These are phyloP conservation scores for Diplosoma virens DNA, from an alignment of 23 tunicate genomes.

Conservation along the genomic window DNA sequence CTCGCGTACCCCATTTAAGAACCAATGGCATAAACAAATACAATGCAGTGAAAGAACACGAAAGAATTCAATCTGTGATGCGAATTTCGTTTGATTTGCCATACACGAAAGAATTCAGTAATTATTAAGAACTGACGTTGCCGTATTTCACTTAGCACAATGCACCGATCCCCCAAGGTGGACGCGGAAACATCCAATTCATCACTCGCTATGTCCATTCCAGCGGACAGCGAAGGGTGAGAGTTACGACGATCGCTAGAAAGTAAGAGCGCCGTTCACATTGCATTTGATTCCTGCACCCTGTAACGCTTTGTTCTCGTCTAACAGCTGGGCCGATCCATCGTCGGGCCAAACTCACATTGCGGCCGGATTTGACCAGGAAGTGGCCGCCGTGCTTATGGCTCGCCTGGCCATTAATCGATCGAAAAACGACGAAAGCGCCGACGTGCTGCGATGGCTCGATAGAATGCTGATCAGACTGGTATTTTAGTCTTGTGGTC, in stretches of 20 bases:
- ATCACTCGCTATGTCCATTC: slow-evolving; percentile 89
- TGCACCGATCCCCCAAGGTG: slow-evolving; percentile 98
- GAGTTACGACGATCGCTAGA: slow-evolving; percentile 93
- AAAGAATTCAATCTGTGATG: no score
- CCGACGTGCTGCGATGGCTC: slow-evolving; percentile 94
- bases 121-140: no score
- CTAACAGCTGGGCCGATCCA: slow-evolving; percentile 92
- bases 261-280: slow-evolving; percentile 39
- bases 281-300: background rate
- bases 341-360: slow-evolving; percentile 71
- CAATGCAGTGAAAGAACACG: no score
- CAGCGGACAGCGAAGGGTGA: slow-evolving; percentile 68
- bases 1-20: no score
- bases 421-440: slow-evolving; percentile 74
- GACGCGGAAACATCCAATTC: slow-evolving; percentile 88
- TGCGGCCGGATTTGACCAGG: slow-evolving; percentile 94
- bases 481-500: slow-evolving; percentile 38
- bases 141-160: slow-evolving; percentile 65
- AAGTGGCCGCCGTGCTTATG: slow-evolving; percentile 93
- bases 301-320: background rate
- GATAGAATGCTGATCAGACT: slow-evolving; percentile 91
- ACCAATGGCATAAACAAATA: no score
- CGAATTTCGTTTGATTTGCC: no score
- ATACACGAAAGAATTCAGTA: no score
- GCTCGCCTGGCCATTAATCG: slow-evolving; percentile 86